A percentile compares a stretch with the other conserved stretches of the same genome.
Conservation (phyloP, 2,888 invertebrate genomes). For the Chelonus formosanus region DNA sequence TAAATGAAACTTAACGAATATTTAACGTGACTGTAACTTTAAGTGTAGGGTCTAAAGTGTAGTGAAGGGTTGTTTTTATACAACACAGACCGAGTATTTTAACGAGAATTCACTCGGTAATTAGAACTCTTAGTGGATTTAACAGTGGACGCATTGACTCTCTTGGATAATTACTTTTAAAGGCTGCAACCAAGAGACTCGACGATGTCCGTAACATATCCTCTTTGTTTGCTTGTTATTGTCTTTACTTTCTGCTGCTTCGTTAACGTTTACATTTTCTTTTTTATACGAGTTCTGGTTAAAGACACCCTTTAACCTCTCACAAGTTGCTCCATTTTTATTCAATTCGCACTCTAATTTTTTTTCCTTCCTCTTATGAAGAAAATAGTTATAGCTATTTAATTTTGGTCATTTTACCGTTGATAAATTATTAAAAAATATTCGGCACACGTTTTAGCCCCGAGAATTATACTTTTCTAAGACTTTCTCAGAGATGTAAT, state of each 20-base stretch:
- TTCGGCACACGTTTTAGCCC: too few species aligned
- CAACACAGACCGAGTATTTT: conserved; percentile 46
- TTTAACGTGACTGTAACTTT: too few species aligned
- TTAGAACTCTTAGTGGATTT: conserved; percentile 48
- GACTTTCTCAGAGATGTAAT: too few species aligned
- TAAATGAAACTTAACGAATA: too few species aligned
- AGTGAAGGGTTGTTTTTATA: too few species aligned
- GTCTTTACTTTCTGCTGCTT: conserved; percentile 28
- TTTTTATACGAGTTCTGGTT: conserved; percentile 35
- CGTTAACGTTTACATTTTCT: conserved; percentile 42
- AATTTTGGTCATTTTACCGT: too few species aligned
- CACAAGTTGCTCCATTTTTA: conserved; percentile 38
- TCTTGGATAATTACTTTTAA: conserved; percentile 54
- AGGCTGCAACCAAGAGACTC: background rate
- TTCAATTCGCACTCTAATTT: conserved; percentile 30
- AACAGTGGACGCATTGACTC: conserved; percentile 30
- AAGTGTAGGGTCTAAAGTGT: too few species aligned
- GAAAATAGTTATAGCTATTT: background rate
- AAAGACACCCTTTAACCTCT: conserved; percentile 43
- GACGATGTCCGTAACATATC: background rate
- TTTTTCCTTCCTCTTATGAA: background rate
- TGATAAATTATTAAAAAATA: too few species aligned
- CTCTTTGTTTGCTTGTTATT: conserved; percentile 3
- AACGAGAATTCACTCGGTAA: conserved; percentile 59
- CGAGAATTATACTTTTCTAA: too few species aligned